Evolutionary conservation across 92 coral and sea anemone species (phyloP), one percentile per base, ranked within the genome.

Genomic region (Virgularia gustaviana): DNA sequence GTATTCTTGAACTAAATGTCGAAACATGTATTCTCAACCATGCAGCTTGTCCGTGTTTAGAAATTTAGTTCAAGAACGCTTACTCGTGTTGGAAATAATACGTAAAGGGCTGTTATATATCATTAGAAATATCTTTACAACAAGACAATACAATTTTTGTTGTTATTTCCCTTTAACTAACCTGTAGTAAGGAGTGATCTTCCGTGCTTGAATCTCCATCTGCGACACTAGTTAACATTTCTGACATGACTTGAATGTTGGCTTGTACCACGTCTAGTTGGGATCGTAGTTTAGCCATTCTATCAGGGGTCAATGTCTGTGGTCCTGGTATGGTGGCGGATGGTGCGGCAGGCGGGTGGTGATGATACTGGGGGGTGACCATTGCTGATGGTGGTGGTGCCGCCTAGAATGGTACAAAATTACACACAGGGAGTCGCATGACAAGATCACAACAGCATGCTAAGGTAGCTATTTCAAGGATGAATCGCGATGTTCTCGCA

Each of bases 231-330:
- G 91, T 92, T 77, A 92, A 60, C 98, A 92, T 92, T 72, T 92
- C 98, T 0, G 98, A 92, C 98, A 92, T 92, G 31, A 92, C 96
- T 45, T 78, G 80, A 11, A 89, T 83, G 64, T 92, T 92, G 11
- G 96, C 98, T 67, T 92, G 92, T 22, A 92, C 98, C 15, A 87
- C 77, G 52, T 92, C 98, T 61, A 92, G 87, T 52, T 92, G 96
- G 7, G 96, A 89, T 29, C 94, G 83, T 31, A 92, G 52, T 78
- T 92, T 92, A 11, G 96, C 98, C n/a, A 92, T 60, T 65, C 89
- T 95, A 60, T 92, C 98, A 16, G 96, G 94, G n/a, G 96, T 84
- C 19, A 95, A 90, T 27, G 83, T 83, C 57, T 83, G 74, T n/a
- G 92, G 86, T 18, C 96, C 94, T 31, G 77, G 24, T 61, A 71